Evolutionary conservation across 2,888 invertebrate genomes (phyloP), one percentile per base, ranked within the genome.

Genomic region (Formica aserva): DNA sequence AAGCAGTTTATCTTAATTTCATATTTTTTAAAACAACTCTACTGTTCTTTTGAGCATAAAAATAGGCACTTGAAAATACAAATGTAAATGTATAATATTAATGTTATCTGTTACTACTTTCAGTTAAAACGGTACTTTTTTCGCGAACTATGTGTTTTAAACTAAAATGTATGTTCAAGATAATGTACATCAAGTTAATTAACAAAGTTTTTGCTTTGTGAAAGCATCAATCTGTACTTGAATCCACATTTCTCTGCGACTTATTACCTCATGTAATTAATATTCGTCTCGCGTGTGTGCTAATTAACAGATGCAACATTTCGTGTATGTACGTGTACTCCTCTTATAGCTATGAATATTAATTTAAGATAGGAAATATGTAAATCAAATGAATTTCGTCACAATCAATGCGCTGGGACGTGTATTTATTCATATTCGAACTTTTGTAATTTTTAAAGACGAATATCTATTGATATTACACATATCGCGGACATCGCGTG

Each of bases 201-300:
- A 35, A n/a, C 48, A 15, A 63, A 75, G 9, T 11, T 48, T 38
- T 65, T 52, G 5, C 26, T 1, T 66, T 26, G 13, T 18, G 13
- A 76, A 66, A 76, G 26, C 45, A 15, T 26, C 26, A 32, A 35
- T 32, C n/a, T 22, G 45, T 38, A 9, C 66, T 76, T 63, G 65
- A 65, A 3, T 65, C 26, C 18, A 35, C 52, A 76, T 76, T 65
- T 76, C 65, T 18, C 38, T 26, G 38, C 26, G 22, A n/a, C 15
- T 63, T 22, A 62, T 32, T 62, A 32, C 18, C 32, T 45, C 13
- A 22, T n/a, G 1, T 15, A 9, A 45, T 9, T 75, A 75, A 45
- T 26, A 29, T 38, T 45, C 29, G n/a, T 41, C 15, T n/a, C 13
- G 57, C 22, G 26, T 26, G 26, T 26, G 35, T 38, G 22, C 5